Base-by-base conservation (phyloP, 2,888 invertebrate species). In the Microplitis manilae region DNA sequence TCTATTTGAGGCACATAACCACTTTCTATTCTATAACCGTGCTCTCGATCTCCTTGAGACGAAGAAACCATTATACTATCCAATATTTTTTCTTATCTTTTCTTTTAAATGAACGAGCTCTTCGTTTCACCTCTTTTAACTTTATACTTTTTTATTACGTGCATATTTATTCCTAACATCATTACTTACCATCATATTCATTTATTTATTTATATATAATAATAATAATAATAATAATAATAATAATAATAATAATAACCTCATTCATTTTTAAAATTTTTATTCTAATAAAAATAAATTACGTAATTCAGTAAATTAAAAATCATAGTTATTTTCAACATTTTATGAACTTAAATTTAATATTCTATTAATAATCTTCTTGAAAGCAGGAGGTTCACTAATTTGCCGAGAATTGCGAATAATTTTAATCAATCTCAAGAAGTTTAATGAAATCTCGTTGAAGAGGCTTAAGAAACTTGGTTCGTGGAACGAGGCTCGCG, bases 371-470 rank as follows among this genome's bases (percentile, higher is more conserved):
- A 41, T 41, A 41, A 50, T 50, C 50, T 50, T 50, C 50, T 50
- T 50, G 50, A 50, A 50, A 9, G 50, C 50, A 50, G 2, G 50
- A 50, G 50, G 9, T 50, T 50, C 30, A 60, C 68, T 39, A 68
- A 64, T 73, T 76, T 59, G 68, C 74, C 65, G 61, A 30, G 76
- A 76, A 70, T 81, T 80, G 79, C 81, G 79, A 84, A 84, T 84
- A 83, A 84, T 83, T 79, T 82, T 83, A 83, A 83, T 84, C 83
- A 84, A 83, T 81, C 76, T 80, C 76, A 73, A 81, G 77, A 81
- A 84, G 83, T 84, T 84, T 83, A 84, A 85, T 85, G 83, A 84
- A 85, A 83, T 82, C 81, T 80, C 77, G 82, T 85, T 83, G 80
- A 84, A 82, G 62, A 81, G 82, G 83, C 83, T 82, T 81, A 80